A percentile compares a stretch with the other conserved stretches of the same genome.
phyloP scores from a whole-genome alignment of 1,140 invertebrate genomes.

The Drosophila simulans region DNA sequence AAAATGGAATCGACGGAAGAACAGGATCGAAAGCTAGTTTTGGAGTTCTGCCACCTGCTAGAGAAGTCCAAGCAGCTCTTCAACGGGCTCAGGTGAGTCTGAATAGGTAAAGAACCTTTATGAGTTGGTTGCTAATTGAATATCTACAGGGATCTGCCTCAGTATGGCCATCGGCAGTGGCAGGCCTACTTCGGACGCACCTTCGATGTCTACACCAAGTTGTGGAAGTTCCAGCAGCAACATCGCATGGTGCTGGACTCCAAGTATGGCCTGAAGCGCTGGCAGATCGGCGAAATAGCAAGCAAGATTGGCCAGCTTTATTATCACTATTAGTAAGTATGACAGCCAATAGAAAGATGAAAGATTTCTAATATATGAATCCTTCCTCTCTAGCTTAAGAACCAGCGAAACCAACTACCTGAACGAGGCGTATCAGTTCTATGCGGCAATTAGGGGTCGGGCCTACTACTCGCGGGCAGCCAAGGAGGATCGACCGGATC shows the following conservation, averaged over 20 bases:
- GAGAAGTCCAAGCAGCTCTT: constrained; percentile 99
- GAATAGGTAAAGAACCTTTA: accelerated
- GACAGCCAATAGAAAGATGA: not conserved
- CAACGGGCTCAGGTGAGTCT: constrained; percentile 93
- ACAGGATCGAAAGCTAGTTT: constrained; percentile 96
- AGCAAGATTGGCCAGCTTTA: constrained; percentile 99
- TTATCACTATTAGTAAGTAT: constrained; percentile 98
- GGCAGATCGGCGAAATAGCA: constrained; percentile 99
- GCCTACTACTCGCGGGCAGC: constrained; percentile 97
- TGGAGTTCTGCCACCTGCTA: constrained; percentile 97
- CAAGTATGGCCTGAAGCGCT: constrained; percentile 97
- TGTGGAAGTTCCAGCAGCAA: constrained; percentile 99
- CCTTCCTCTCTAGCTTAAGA: constrained; percentile 88
- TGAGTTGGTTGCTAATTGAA: not conserved
- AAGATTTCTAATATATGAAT: not conserved
- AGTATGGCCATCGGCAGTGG: constrained; percentile 99
- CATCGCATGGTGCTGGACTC: constrained; percentile 95
- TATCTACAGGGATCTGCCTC: constrained; percentile 93
- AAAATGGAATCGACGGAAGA: constrained; percentile 91
- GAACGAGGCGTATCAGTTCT: constrained; percentile 98
- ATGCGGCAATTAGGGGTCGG: constrained; percentile 96
- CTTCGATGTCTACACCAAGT: constrained; percentile 98
- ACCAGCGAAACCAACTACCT: constrained; percentile 98
- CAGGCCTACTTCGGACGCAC: constrained; percentile 98
- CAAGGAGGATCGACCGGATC: constrained; percentile 96